Conservation (phyloP, 2,113 vertebrate genomes). For the Sterrhoptilus dennistouni region DNA sequence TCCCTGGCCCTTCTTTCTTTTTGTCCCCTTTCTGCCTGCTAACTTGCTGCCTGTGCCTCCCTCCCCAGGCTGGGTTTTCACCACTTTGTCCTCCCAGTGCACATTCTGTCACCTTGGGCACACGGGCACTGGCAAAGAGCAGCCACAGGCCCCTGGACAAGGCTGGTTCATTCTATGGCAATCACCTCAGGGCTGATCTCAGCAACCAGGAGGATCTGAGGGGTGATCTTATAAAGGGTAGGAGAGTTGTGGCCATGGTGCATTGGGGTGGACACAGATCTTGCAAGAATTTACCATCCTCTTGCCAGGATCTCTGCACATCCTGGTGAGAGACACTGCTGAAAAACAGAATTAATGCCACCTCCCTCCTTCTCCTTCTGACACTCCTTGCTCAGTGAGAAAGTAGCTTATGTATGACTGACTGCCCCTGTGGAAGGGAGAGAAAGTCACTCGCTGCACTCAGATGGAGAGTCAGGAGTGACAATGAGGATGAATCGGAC, state of each 20-base stretch:
- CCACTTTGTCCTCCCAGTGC: background rate
- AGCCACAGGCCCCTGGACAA: background rate
- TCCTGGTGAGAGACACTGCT: background rate
- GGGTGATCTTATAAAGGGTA: background rate
- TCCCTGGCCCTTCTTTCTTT: background rate
- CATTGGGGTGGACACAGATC: background rate
- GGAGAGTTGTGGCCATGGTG: background rate
- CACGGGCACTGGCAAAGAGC: background rate
- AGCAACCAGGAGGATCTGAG: background rate
- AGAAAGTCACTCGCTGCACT: constrained; percentile 25
- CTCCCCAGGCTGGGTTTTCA: background rate
- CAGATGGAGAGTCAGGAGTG: constrained; percentile 48
- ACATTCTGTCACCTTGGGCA: background rate
- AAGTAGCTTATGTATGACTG: background rate
- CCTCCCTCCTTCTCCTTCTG: background rate
- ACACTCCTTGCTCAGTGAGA: background rate
- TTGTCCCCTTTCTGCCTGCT: background rate
- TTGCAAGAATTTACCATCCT: background rate
- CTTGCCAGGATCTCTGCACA: background rate
- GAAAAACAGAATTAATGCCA: background rate
- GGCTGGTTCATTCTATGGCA: background rate
- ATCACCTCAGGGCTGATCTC: background rate
- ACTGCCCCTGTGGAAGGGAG: background rate
- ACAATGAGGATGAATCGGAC: constrained; percentile 64
- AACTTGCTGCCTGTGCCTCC: background rate